A percentile compares a stretch with the other conserved stretches of the same genome.
Evolutionary conservation across 2,888 invertebrate species (phyloP).

Genomic region (Apamea monoglypha): DNA sequence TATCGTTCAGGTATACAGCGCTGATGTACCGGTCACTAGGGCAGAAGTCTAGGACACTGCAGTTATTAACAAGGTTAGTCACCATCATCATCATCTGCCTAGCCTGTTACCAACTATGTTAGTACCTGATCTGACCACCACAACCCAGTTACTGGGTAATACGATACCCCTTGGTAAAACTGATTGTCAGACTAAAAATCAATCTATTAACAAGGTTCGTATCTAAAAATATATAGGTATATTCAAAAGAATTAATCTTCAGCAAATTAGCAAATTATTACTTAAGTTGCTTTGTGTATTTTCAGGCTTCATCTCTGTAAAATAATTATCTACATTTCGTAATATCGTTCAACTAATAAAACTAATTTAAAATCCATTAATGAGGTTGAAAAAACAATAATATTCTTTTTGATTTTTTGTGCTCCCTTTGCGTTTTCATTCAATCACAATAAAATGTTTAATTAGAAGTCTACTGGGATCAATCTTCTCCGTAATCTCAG

Average conservation of each 20-base stretch:
- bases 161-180: too few relatives aligned
- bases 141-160: too few relatives aligned
- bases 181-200: too few relatives aligned
- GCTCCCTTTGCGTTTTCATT: too few relatives aligned
- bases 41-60: slow-evolving; percentile 92
- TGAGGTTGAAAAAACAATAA: not conserved
- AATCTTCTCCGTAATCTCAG: not conserved
- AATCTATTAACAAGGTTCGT: slow-evolving; percentile 91
- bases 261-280: not conserved
- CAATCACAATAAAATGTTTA: not conserved
- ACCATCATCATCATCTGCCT: too few relatives aligned
- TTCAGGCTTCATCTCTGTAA: not conserved
- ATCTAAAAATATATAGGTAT: too few relatives aligned
- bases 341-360: not conserved
- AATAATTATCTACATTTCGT: not conserved
- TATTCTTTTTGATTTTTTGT: not conserved
- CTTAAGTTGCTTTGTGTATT: not conserved
- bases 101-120: too few relatives aligned
- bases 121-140: too few relatives aligned
- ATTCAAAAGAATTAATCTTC: not conserved
- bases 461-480: not conserved
- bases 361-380: not conserved
- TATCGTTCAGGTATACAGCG: slow-evolving; percentile 91
- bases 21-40: slow-evolving; percentile 92
- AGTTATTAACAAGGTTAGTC: slow-evolving; percentile 92